A percentile compares a stretch with the other conserved stretches of the same genome.
Evolutionary conservation across 1,140 invertebrate species (phyloP).

Genomic region (Parapsyche elsis): DNA sequence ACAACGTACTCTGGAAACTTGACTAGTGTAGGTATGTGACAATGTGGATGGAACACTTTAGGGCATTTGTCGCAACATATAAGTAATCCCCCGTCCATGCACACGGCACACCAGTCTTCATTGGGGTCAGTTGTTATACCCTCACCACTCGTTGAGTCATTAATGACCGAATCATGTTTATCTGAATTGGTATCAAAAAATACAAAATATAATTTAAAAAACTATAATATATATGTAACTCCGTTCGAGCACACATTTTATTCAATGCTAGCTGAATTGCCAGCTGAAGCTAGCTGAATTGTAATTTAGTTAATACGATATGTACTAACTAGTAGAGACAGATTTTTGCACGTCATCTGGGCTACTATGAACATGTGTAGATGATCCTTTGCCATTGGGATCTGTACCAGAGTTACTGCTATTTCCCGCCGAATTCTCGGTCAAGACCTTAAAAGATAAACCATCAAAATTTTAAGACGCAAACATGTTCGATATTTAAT

Average conservation of each 20-base stretch:
- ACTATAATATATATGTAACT: background rate
- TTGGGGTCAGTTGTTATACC: conserved; percentile 77
- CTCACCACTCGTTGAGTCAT: conserved; percentile 24
- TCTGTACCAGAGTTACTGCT: background rate
- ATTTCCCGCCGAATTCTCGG: conserved; percentile 55
- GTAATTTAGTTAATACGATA: no score
- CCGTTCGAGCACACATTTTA: no score
- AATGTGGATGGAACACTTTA: conserved; percentile 93
- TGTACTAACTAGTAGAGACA: background rate
- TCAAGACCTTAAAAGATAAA: conserved; percentile 50
- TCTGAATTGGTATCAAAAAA: no score
- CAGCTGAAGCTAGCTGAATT: no score
- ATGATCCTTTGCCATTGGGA: conserved; percentile 62
- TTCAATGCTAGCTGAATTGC: no score
- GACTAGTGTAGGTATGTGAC: conserved; percentile 89
- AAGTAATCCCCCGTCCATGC: conserved; percentile 93
- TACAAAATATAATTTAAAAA: background rate
- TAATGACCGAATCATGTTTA: conserved; percentile 2
- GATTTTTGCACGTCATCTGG: conserved; percentile 66
- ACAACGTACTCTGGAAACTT: conserved; percentile 78
- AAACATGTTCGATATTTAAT: no score
- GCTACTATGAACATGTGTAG: conserved; percentile 72
- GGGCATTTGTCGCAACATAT: conserved; percentile 95
- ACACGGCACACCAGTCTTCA: conserved; percentile 96
- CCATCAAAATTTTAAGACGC: no score